phyloP scores from a whole-genome alignment of 1,140 invertebrate species.

The Bombus terrestris region DNA sequence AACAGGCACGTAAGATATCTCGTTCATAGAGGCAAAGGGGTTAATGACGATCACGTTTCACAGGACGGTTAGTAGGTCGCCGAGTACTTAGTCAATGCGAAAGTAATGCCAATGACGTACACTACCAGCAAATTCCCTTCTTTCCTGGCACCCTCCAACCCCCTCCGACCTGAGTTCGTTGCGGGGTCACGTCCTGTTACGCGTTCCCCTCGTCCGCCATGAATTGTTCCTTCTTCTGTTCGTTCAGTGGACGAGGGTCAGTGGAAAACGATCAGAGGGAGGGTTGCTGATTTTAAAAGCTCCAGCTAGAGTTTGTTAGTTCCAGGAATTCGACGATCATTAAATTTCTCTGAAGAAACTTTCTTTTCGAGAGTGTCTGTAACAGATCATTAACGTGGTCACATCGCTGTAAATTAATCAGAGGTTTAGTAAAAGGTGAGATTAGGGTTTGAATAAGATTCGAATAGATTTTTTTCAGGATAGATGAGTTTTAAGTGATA shows the following conservation, averaged over 20 bases:
- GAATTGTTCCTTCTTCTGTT: conserved; percentile 31
- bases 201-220: conserved; percentile 32
- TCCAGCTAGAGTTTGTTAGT: not conserved
- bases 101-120: conserved; percentile 70
- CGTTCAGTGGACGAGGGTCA: not conserved
- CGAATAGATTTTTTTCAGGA: not conserved
- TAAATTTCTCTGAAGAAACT: not conserved
- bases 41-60: conserved; percentile 56
- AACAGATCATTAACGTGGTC: not conserved
- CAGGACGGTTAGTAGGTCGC: conserved; percentile 74
- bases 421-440: not conserved
- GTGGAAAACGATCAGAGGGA: conserved; percentile 14
- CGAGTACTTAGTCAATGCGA: conserved; percentile 65
- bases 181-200: conserved; percentile 55
- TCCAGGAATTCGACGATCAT: not conserved
- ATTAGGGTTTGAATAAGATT: not conserved
- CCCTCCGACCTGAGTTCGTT: conserved; percentile 15
- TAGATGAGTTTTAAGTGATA: not conserved
- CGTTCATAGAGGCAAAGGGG: not conserved
- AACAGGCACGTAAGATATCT: not conserved
- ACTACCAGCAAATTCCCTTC: conserved; percentile 43
- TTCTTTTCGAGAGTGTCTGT: not conserved
- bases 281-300: conserved; percentile 26
- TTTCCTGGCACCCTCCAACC: conserved; percentile 48
- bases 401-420: not conserved